These are phyloP conservation scores for Molossus molossus DNA, from an alignment of 2,797 vertebrate species.

Conservation along the genomic window DNA sequence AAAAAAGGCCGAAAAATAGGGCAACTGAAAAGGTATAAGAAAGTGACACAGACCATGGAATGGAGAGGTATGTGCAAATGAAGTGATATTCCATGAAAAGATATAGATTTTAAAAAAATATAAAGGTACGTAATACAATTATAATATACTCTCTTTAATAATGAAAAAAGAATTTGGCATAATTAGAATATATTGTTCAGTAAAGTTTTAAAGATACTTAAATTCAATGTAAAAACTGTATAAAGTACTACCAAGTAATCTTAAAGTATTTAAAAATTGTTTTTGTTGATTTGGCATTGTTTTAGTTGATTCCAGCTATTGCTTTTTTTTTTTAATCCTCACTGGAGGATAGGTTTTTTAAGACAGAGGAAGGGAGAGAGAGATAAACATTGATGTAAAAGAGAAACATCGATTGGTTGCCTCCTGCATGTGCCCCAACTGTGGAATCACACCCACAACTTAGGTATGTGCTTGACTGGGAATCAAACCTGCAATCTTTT, in stretches of 20 bases:
- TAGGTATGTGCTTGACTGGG: neutral
- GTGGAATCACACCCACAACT: neutral
- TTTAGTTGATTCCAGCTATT: neutral
- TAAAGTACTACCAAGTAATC: neutral
- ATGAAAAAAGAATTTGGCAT: neutral
- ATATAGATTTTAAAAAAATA: neutral
- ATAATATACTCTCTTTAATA: neutral
- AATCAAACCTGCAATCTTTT: neutral
- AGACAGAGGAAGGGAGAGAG: too few species aligned
- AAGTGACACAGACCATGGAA: neutral
- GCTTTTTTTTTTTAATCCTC: neutral
- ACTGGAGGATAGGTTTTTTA: too few species aligned
- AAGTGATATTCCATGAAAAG: neutral
- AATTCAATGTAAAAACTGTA: constrained; percentile 8
- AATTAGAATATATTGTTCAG: neutral
- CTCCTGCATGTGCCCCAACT: neutral
- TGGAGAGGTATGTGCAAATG: neutral
- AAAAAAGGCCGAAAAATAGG: neutral
- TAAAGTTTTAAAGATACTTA: constrained; percentile 32
- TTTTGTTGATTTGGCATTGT: neutral
- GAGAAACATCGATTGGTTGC: neutral
- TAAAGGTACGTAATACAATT: neutral
- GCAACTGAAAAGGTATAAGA: neutral
- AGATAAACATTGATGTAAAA: too few species aligned
- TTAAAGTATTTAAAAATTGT: neutral